Evolutionary conservation across 2,797 vertebrate genomes (phyloP).

Genomic region (Platalea minor): DNA sequence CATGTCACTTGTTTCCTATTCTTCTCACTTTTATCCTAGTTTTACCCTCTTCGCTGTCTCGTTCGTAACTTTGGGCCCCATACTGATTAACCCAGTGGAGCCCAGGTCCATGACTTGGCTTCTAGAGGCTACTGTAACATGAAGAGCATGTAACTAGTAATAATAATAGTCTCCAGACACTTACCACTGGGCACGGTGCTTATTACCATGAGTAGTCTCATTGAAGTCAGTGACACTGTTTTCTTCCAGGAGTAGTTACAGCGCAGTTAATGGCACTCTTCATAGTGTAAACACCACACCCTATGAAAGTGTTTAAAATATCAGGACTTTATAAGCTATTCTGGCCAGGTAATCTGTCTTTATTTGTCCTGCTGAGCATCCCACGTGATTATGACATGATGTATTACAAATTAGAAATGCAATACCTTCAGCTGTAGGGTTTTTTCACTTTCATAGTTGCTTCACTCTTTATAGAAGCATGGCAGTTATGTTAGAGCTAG

Average conservation of each 20-base stretch:
- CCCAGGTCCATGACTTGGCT: neutral
- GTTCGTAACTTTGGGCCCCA: neutral
- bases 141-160: neutral
- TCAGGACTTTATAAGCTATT: conserved; percentile 50
- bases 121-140: neutral
- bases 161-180: conserved; percentile 47
- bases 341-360: conserved; percentile 26
- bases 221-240: conserved; percentile 41
- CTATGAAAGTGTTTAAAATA: conserved; percentile 46
- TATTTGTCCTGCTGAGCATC: conserved; percentile 43
- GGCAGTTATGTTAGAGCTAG: neutral
- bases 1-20: neutral
- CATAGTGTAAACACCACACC: conserved; percentile 21
- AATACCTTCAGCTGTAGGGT: neutral
- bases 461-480: neutral
- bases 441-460: neutral
- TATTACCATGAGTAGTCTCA: conserved; percentile 36
- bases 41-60: neutral
- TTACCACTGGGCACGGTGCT: neutral
- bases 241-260: conserved; percentile 37
- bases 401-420: conserved; percentile 21
- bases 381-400: conserved; percentile 2
- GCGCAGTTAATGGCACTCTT: conserved; percentile 37
- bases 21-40: neutral
- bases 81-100: neutral